Base-by-base conservation (phyloP, 1,140 invertebrate species). In the Monochamus saltuarius region DNA sequence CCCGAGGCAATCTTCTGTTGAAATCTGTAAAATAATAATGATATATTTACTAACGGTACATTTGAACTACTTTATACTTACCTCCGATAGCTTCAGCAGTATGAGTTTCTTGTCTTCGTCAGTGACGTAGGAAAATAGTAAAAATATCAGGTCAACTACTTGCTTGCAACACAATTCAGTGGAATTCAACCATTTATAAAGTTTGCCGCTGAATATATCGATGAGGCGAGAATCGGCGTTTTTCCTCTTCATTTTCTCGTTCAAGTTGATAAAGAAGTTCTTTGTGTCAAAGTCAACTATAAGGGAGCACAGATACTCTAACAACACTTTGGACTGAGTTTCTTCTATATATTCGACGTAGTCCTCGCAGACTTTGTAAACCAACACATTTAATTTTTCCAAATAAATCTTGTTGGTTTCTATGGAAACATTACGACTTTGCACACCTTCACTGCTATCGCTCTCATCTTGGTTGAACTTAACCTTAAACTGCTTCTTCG, bases 131-230 rank as follows among this genome's bases (percentile, higher is more conserved):
- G 75, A 79, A 11, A 85, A 72, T 29, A 87, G 70, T 55, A 78
- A 77, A 67, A 88, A 87, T 56, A 84, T 79, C 13, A 89, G 78
- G 66, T 84, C 79, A 7, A 87, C 72, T 3, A 84, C 64, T 53
- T 72, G 64, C 40, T 82, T 79, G 7, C 71, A 75, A 42, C 77
- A 68, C 11, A 80, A 73, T 8, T 74, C 69, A 29, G 74, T 73
- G 38, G 73, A 69, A 3, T 68, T 67, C 22, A 87, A 69, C 75
- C 84, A 81, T 0, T 68, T 66, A 11, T 73, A 77, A 43, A 86
- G 74, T 45, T 74, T 77, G 45, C 80, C 68, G 13, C 81, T 68
- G 56, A 82, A 82, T 47, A 86, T 78, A 8, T 73, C 66, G 1
- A 76, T 64, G 3, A 84, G 73, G 59, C 75, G 73, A 8, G 61